These are phyloP conservation scores for Crocodylus rhombifer DNA, from an alignment of 2,797 vertebrate genomes.

Conservation along the genomic window DNA sequence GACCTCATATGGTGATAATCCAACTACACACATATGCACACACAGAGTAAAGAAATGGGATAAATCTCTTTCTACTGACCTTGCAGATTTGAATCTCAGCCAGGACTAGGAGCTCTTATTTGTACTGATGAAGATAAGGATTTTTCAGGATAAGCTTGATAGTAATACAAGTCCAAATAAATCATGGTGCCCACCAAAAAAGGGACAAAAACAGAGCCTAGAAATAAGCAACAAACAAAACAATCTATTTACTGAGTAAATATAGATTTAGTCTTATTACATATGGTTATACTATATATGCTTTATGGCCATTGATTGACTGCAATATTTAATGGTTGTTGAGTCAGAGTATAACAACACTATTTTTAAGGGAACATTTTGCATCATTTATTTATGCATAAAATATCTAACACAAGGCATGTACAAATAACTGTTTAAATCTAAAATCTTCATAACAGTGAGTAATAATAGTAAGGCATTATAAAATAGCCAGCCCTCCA, in stretches of 20 bases:
- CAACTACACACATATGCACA: not conserved
- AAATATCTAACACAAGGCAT: not conserved
- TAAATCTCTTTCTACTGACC: not conserved
- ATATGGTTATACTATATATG: not conserved
- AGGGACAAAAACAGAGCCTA: not conserved
- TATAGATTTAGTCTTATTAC: not conserved
- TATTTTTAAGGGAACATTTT: not conserved
- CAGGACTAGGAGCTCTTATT: not conserved
- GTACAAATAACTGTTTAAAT: not conserved
- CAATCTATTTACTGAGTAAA: not conserved
- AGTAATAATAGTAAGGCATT: not conserved
- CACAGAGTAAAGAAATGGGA: not conserved
- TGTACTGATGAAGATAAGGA: not conserved
- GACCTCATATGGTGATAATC: not conserved
- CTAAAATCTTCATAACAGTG: not conserved
- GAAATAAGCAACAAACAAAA: constrained; percentile 6
- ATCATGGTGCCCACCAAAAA: not conserved
- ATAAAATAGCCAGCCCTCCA: not conserved
- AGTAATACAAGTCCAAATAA: not conserved
- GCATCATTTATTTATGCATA: not conserved
- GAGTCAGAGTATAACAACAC: not conserved
- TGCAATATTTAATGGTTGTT: not conserved
- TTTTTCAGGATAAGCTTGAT: not conserved
- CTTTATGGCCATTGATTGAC: constrained; percentile 8
- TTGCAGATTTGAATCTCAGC: not conserved